Base-by-base conservation (phyloP, 2,113 vertebrate species). In the Megaceryle maxima region DNA sequence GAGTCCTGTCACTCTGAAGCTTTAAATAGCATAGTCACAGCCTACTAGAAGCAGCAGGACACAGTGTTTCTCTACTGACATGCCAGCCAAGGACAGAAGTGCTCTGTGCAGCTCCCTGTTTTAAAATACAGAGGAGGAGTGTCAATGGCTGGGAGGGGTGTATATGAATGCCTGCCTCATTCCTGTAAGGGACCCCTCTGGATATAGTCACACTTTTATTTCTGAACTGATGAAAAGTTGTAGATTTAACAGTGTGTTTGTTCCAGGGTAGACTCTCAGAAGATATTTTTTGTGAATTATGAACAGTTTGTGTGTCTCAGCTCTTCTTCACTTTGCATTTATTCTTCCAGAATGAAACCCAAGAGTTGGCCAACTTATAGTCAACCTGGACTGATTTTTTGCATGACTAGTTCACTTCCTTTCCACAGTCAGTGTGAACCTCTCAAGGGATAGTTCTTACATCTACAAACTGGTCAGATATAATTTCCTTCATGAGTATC, bases 11-110 rank as follows among this genome's bases (percentile, higher is more conserved):
- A 43, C 51, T 92, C 48, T 63, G 69, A 55, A 92, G 81, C 37
- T 92, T 91, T 89, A 94, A 91, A 82, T 73, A 87, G 87, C 73
- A 82, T 51, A 64, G 25, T 48, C 44, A 85, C 69, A 84, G 19
- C 31, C 50, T 81, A 41, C 11, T 10, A 77, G 77, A 81, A 33
- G 55, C 43, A 83, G 39, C 70, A 64, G 87, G 29, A 60, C 77
- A 29, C 1, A 0, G 31, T 24, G 62, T 64, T 93, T 87, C 69
- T 76, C 20, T 83, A 76, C 19, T 41, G 62, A 69, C 62, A 53
- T 1, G 1, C 29, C 48, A 90, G 63, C 5, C 57, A 80, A 94
- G 85, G 57, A 90, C 44, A 80, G 12, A 16, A 73, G 33, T 29
- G 16, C 17, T 74, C 37, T 84, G 60, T 75, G 69, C 31, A 76